Evolutionary conservation across 2,797 vertebrate species (phyloP), one percentile per base, ranked within the genome.

Genomic region (Melanotaenia pygmaea): DNA sequence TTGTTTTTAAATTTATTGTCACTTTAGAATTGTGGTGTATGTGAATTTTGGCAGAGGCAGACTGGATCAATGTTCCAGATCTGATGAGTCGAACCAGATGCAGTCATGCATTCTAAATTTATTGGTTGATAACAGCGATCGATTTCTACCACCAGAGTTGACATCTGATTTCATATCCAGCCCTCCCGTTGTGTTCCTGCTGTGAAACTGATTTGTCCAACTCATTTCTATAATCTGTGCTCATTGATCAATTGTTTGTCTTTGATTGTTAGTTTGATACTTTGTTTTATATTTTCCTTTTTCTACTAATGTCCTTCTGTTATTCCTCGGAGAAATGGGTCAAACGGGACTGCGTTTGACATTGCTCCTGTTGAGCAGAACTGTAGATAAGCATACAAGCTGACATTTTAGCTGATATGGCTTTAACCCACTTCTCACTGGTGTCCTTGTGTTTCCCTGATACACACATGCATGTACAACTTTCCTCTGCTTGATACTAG

Each of bases 281-380:
- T 74, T 64, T 74, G 28, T 47, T 47, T 47, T n/a, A n/a, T 16
- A 47, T 45, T 26, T 64, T 24, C 57, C 5, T 43, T 63, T 45
- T 34, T 28, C 59, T 28, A 32, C 10, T 30, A 76, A 53, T 70
- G 80, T 85, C 75, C 84, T 37, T 74, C 77, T 81, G 79, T 56
- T 53, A 59, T 43, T 59, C 45, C 51, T 80, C 59, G 77, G 71
- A 81, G 80, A 89, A 92, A 50, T 87, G 73, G 86, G 85, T 86
- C 87, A 85, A 84, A 87, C 20, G 0, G 59, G 3, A 50, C 3
- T 2, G 47, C 1, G 10, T 35, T 76, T 50, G 59, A 43, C 75
- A 64, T 74, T 80, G 50, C 61, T 72, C 45, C 80, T 67, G 60
- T 47, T 16, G 56, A 58, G 56, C 16, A 72, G 59, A 79, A 58